Evolutionary conservation across 2,113 vertebrate species (phyloP), one percentile per base, ranked within the genome.

Genomic region (Ictalurus punctatus): DNA sequence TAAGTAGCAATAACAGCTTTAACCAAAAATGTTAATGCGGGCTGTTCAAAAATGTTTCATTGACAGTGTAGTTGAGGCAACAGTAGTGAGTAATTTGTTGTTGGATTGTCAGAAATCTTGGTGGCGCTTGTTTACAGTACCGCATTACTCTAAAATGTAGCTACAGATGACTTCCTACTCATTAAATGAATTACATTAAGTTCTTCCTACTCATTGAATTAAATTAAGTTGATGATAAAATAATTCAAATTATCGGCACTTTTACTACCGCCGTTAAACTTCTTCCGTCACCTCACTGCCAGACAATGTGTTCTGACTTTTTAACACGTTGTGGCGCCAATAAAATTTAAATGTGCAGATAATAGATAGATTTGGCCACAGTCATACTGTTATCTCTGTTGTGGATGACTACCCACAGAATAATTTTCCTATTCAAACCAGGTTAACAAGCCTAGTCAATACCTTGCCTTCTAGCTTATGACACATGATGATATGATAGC

Each of bases 361-460:
- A 37, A 40, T 40, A 61, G 30, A 59, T 63, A 37, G 81, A 61
- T 40, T 27, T 83, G 56, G 56, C 81, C 34, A 23, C 34, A 25
- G 19, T 83, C 5, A 40, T 25, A 83, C 56, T 25, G 9, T 83
- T 83, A 83, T 83, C 81, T 83, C 30, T 2, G 10, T 13, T 58
- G n/a, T 30, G 52, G 52, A 80, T 9, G 78, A 80, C 81, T 25
- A 61, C 30, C 0, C 30, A 40, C 80, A 40, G 56, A 61, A 83
- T 83, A 10, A 83, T 83, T 83, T 61, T 61, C 81, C 58, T 83
- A 63, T 83, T 83, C 56, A 83, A 83, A 83, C 81, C 81, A 83
- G 81, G 58, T 37, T 40, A 59, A 58, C 56, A 61, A 58, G 56
- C 81, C 30, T 1, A 61, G 54, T 56, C 56, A 59, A 37, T 2